Conservation (phyloP, 2,797 vertebrate genomes). For the Leptodactylus fallax region DNA sequence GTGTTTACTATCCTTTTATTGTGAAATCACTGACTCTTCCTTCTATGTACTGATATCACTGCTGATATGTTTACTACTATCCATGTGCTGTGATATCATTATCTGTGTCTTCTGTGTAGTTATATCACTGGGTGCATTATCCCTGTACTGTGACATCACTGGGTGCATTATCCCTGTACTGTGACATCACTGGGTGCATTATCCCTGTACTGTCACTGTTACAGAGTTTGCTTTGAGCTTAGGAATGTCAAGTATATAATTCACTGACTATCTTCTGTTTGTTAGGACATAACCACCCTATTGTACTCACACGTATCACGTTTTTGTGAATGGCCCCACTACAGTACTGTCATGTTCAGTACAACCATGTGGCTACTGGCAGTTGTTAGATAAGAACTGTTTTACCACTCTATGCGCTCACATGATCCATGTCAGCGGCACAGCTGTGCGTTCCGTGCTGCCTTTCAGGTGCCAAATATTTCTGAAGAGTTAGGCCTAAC, state of each 20-base stretch:
- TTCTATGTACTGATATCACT: too few relatives aligned
- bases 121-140: too few relatives aligned
- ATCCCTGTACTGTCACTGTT: not conserved
- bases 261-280: not conserved
- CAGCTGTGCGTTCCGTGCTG: conserved; percentile 19
- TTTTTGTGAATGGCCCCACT: not conserved
- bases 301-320: not conserved
- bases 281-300: not conserved
- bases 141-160: not conserved
- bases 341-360: not conserved
- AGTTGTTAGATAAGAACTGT: not conserved
- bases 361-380: not conserved
- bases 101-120: too few relatives aligned
- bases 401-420: not conserved
- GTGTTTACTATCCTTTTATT: not conserved
- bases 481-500: not conserved
- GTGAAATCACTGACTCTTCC: too few relatives aligned
- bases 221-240: too few relatives aligned
- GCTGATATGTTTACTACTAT: too few relatives aligned
- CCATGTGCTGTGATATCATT: not conserved
- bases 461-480: not conserved
- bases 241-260: too few relatives aligned
- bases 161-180: not conserved
- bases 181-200: not conserved
- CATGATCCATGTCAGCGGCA: not conserved